These are phyloP conservation scores for Portunus trituberculatus DNA, from an alignment of 1,140 invertebrate species.

Conservation along the genomic window DNA sequence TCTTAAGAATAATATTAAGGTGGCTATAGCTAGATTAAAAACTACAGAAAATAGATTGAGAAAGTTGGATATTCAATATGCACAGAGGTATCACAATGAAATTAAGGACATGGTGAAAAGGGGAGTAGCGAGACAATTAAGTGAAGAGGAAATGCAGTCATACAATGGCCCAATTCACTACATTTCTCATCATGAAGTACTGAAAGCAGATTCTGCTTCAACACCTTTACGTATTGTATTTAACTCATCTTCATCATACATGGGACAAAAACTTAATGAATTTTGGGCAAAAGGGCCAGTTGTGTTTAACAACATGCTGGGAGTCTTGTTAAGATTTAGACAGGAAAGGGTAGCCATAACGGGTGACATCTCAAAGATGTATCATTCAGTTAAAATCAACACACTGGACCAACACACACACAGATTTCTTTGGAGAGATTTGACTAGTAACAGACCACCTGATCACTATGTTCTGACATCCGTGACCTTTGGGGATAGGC, in stretches of 20 bases:
- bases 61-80: neutral
- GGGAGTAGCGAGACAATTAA: neutral
- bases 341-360: constrained; percentile 13
- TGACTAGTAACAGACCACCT: neutral
- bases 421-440: constrained; percentile 27
- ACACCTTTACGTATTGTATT: constrained; percentile 15
- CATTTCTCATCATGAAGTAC: neutral
- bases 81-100: neutral
- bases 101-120: constrained; percentile 28
- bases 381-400: neutral
- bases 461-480: constrained; percentile 37
- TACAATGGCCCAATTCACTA: constrained; percentile 33
- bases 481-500: constrained; percentile 38
- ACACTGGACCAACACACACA: constrained; percentile 35
- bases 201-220: neutral
- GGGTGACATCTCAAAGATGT: constrained; percentile 23
- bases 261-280: neutral
- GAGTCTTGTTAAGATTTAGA: constrained; percentile 6
- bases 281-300: neutral
- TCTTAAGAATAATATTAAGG: neutral
- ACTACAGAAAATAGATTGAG: too few species aligned
- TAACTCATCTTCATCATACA: neutral
- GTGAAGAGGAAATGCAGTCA: neutral
- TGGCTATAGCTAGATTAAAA: neutral
- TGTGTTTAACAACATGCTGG: neutral